Conservation (phyloP, 2,888 invertebrate species). For the Mesorhabditis spiculigera region DNA sequence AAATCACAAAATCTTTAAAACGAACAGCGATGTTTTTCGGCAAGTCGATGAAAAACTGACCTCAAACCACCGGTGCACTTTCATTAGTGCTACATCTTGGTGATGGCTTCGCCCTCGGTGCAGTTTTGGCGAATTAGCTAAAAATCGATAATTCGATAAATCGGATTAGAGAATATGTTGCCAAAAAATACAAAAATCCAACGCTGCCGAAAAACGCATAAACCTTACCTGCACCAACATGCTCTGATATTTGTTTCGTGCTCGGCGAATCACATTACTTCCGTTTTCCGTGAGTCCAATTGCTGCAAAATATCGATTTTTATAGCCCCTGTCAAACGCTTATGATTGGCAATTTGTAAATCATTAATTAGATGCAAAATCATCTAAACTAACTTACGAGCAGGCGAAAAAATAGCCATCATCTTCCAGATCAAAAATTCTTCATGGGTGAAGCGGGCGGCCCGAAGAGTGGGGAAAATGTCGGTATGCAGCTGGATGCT, state of each 20-base stretch:
- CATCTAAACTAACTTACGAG: too few species aligned
- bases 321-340: too few species aligned
- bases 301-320: neutral
- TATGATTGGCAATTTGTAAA: too few species aligned
- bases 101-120: neutral
- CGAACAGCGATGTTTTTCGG: neutral
- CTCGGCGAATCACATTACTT: neutral
- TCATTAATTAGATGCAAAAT: too few species aligned
- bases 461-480: neutral
- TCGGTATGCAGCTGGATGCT: neutral
- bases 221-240: neutral
- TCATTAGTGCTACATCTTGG: slow-evolving; percentile 1
- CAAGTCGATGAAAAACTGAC: neutral
- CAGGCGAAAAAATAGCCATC: neutral
- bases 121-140: neutral
- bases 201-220: too few species aligned
- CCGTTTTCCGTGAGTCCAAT: neutral
- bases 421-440: neutral
- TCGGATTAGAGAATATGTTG: too few species aligned
- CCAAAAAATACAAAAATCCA: too few species aligned
- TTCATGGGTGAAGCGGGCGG: neutral
- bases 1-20: too few species aligned
- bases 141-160: too few species aligned
- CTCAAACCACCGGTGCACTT: slow-evolving; percentile 5
- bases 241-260: neutral